Conservation (phyloP, 1,140 invertebrate species). For the Procambarus virginalis region DNA sequence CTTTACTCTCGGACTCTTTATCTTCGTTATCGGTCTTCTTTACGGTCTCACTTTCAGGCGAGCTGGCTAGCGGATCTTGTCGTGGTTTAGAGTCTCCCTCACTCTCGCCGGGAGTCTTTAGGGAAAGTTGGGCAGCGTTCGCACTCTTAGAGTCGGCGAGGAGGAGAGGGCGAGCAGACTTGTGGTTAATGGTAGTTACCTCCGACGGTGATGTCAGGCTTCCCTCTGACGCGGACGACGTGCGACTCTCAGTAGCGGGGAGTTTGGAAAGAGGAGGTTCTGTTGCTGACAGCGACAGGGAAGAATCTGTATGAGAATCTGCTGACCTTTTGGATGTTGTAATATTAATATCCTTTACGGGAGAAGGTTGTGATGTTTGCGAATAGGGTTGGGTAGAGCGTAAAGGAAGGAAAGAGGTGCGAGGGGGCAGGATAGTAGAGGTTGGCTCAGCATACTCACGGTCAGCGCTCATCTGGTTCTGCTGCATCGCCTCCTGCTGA, state of each 20-base stretch:
- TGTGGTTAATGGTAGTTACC: slow-evolving; percentile 50
- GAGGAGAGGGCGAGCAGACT: slow-evolving; percentile 7
- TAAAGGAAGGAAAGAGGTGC: slow-evolving; percentile 57
- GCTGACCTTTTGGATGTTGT: slow-evolving; percentile 34
- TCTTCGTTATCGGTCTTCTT: neutral
- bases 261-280: slow-evolving; percentile 47
- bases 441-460: slow-evolving; percentile 63
- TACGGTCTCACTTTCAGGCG: slow-evolving; percentile 23
- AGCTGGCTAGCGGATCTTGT: slow-evolving; percentile 6
- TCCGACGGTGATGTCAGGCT: slow-evolving; percentile 14
- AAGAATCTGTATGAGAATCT: slow-evolving; percentile 53
- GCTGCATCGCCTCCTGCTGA: slow-evolving; percentile 54
- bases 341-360: slow-evolving; percentile 44
- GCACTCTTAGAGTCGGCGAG: slow-evolving; percentile 19
- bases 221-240: slow-evolving; percentile 15
- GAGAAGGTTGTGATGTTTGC: slow-evolving; percentile 47
- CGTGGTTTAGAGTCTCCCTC: slow-evolving; percentile 23
- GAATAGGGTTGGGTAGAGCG: slow-evolving; percentile 53
- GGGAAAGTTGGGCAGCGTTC: neutral
- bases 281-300: slow-evolving; percentile 40
- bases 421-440: slow-evolving; percentile 44
- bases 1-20: slow-evolving; percentile 14
- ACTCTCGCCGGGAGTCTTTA: slow-evolving; percentile 9
- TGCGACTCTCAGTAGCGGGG: slow-evolving; percentile 39
- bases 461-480: slow-evolving; percentile 50